Base-by-base conservation (phyloP, 2,113 vertebrate genomes). In the Nycticorax nycticorax region DNA sequence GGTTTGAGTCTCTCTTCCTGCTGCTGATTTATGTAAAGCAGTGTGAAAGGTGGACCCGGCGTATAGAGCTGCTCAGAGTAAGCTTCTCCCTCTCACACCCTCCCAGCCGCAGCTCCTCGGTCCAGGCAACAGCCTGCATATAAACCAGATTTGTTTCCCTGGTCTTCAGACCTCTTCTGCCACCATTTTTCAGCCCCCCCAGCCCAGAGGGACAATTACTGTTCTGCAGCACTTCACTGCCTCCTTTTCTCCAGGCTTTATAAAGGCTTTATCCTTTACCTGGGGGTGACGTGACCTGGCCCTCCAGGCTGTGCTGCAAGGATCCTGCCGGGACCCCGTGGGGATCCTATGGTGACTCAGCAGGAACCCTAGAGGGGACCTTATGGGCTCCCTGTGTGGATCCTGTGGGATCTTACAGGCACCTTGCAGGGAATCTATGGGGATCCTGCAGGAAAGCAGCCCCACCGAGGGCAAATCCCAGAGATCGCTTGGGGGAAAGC, bases 121-220 rank as follows among this genome's bases (percentile, higher is more conserved):
- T 91, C 85, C 74, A 78, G 57, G 66, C 74, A 85, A 48, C 37
- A 85, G 66, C 18, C 35, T 60, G 53, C 35, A n/a, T 87, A 94
- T 91, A 95, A 76, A 94, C 94, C 86, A 95, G 74, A 47, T 89
- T 91, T 93, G 35, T 95, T 97, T 91, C 62, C 45, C 41, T 89
- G 80, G 68, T 89, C 83, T 91, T 78, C 85, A 92, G 91, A 96
- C 41, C 72, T 93, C 68, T 93, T 87, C 72, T 1, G 12, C 60
- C 56, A 77, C 22, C 43, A 71, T 33, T 79, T 88, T 90, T 56
- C 86, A 79, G 22, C 52, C 55, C 30, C 45, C n/a, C 32, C 28
- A 48, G 28, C 43, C 78, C 79, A 39, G 43, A 88, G 43, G 52
- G 59, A 66, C 60, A 55, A 35, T 74, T 67, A 52, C 13, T 77